phyloP scores from a whole-genome alignment of 2,888 invertebrate genomes.

The Caradrina clavipalpis region DNA sequence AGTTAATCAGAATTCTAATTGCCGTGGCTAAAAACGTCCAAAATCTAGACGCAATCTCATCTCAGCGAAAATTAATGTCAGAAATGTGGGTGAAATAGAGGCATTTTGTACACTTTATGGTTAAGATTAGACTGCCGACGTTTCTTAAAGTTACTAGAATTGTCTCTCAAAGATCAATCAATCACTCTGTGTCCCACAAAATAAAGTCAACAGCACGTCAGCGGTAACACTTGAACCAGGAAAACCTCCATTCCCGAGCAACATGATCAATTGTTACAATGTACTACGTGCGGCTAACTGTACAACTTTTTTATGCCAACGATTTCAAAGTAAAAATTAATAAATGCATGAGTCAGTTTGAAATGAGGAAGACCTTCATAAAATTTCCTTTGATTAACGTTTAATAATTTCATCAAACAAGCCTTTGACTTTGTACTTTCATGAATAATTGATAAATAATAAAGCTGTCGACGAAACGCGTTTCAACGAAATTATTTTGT shows the following conservation, averaged over 20 bases:
- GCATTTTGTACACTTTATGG: too few species aligned
- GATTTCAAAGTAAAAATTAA: not conserved
- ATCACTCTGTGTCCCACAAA: not conserved
- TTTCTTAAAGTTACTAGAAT: too few species aligned
- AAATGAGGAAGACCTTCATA: conserved; percentile 1
- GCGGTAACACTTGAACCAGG: too few species aligned
- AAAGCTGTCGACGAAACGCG: conserved; percentile 23
- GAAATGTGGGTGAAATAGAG: too few species aligned
- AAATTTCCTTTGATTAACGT: conserved; percentile 20
- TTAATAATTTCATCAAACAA: conserved; percentile 28
- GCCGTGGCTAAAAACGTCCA: too few species aligned
- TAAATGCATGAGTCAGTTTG: not conserved
- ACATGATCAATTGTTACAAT: not conserved
- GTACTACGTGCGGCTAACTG: too few species aligned
- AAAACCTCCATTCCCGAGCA: not conserved
- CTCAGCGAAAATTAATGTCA: too few species aligned
- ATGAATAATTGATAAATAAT: conserved; percentile 37
- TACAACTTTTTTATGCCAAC: too few species aligned
- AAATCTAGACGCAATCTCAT: too few species aligned
- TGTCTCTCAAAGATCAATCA: not conserved
- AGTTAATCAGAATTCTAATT: too few species aligned
- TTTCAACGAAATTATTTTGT: conserved; percentile 19
- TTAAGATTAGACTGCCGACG: too few species aligned
- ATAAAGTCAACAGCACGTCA: not conserved
- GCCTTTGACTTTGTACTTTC: conserved; percentile 30